Base-by-base conservation (phyloP, 2,113 vertebrate species). In the Chlorodrepanis virens region DNA sequence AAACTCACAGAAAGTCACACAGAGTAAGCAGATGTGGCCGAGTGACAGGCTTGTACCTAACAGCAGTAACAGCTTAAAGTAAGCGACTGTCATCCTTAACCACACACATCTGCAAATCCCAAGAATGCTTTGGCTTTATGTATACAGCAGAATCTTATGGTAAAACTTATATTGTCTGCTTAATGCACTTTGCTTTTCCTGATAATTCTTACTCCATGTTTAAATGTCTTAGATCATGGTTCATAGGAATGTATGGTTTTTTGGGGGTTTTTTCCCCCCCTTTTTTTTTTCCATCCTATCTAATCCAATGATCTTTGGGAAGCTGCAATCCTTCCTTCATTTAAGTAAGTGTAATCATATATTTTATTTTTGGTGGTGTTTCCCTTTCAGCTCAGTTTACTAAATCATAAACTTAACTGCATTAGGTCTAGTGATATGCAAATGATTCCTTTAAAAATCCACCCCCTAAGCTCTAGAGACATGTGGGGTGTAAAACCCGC, bases 371-470 rank as follows among this genome's bases (percentile, higher is more conserved):
- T 22, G 45, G 24, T 22, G 3, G 5, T 78, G 70, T 89, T 95
- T 87, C 74, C 53, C 44, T 96, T 93, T 91, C 65, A 87, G 61
- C 22, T 85, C 40, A n/a, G 22, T 95, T 93, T 95, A 49, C 20
- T 91, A 82, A 94, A 89, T 78, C 61, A 54, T 61, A 91, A 95
- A 94, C 81, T 87, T 83, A 75, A 87, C 49, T 56, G 25, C 53
- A 77, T 79, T 87, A 85, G 49, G 59, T 50, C 57, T n/a, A 89
- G 57, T 83, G 89, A 85, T 72, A 85, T 94, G 78, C 20, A 97
- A 96, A 91, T 63, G 2, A 64, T 20, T 42, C 28, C 40, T 94
- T 97, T 94, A 94, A 94, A 93, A 95, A 96, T 93, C 94, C 93
- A 90, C 89, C 81, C 93, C 23, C 61, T 83, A 69, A 94, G 12